These are phyloP conservation scores for Athetis lepigone DNA, from an alignment of 2,888 invertebrate genomes.

Conservation along the genomic window DNA sequence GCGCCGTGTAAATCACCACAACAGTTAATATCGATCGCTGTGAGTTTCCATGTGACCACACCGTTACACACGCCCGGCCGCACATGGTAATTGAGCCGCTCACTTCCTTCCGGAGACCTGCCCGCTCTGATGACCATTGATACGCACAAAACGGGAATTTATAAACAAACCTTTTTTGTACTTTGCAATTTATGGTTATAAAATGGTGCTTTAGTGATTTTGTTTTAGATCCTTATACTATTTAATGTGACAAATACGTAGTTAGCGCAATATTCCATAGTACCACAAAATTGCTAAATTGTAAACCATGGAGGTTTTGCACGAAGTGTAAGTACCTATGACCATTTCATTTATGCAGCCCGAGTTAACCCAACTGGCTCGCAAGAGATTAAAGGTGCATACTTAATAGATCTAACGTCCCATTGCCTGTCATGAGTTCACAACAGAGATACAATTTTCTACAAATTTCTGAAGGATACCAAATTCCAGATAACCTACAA, in stretches of 20 bases:
- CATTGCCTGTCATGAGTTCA: constrained; percentile 9
- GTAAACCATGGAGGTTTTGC: not conserved
- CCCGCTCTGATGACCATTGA: constrained; percentile 68
- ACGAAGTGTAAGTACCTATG: not conserved
- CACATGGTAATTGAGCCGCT: constrained; percentile 83
- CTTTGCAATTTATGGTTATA: constrained; percentile 39
- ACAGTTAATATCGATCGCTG: constrained; percentile 75
- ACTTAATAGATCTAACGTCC: constrained; percentile 15
- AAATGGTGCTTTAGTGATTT: constrained; percentile 7
- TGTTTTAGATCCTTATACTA: not conserved
- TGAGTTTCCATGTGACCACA: constrained; percentile 77
- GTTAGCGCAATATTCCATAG: not conserved
- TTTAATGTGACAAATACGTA: not conserved
- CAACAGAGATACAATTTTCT: constrained; percentile 14
- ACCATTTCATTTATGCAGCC: not conserved
- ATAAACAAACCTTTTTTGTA: constrained; percentile 53
- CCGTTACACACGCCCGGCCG: constrained; percentile 72
- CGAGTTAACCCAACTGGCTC: not conserved
- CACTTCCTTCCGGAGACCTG: constrained; percentile 85
- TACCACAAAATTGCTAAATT: not conserved
- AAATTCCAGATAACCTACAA: constrained; percentile 7
- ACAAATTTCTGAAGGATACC: not conserved
- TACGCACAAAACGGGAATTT: constrained; percentile 70
- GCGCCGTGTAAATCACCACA: constrained; percentile 63
- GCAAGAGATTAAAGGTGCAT: not conserved